phyloP scores from a whole-genome alignment of 2,888 invertebrate species.

The Habrosyne pyritoides region DNA sequence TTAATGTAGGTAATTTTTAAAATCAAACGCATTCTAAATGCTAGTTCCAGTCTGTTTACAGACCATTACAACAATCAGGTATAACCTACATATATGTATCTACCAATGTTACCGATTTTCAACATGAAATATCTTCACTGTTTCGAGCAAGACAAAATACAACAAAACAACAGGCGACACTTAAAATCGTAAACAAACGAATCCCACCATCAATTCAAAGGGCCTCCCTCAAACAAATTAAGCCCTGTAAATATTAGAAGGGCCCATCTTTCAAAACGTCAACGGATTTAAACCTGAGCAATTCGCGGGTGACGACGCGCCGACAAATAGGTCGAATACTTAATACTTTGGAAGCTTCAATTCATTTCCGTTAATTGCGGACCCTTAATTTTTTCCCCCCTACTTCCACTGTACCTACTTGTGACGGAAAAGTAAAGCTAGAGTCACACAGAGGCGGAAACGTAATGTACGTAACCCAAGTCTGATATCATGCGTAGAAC shows the following conservation, averaged over 20 bases:
- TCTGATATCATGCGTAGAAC: too few species aligned
- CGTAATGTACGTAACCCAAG: neutral
- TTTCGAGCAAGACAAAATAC: neutral
- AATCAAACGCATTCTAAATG: neutral
- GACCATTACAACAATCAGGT: neutral
- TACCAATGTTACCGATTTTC: too few species aligned
- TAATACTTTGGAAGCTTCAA: conserved; percentile 58
- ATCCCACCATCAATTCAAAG: conserved; percentile 44
- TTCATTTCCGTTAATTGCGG: conserved; percentile 66
- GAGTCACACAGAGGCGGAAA: neutral
- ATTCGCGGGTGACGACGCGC: conserved; percentile 34
- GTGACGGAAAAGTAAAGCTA: conserved; percentile 2
- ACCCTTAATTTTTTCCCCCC: conserved; percentile 44
- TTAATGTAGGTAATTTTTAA: neutral
- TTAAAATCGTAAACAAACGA: conserved; percentile 38
- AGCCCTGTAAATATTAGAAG: conserved; percentile 55
- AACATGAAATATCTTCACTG: too few species aligned
- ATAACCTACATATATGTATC: too few species aligned
- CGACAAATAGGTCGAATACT: conserved; percentile 55
- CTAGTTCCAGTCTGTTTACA: neutral
- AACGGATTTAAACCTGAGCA: conserved; percentile 46
- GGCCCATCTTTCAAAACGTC: conserved; percentile 60
- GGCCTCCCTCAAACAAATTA: conserved; percentile 54
- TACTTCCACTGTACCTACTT: conserved; percentile 10
- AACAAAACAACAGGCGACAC: conserved; percentile 3